Conservation (phyloP, 2,888 invertebrate species). For the Rutpela maculata region DNA sequence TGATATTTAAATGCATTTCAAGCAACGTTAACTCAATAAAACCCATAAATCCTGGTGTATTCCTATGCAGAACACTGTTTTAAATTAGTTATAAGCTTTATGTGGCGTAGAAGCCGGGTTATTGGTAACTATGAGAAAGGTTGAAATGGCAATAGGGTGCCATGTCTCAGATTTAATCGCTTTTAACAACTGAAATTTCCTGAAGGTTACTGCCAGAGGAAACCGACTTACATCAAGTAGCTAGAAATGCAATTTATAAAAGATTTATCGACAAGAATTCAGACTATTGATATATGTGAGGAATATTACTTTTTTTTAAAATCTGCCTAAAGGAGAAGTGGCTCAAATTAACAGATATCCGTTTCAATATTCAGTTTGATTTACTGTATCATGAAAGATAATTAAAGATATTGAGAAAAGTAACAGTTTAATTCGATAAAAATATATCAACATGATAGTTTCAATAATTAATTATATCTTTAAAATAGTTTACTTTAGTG, state of each 20-base stretch:
- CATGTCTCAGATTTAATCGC: constrained; percentile 57
- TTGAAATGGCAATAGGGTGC: constrained; percentile 49
- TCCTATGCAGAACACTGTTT: not conserved
- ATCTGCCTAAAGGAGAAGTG: too few species aligned
- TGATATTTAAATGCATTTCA: constrained; percentile 4
- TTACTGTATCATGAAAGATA: too few species aligned
- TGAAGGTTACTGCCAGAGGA: constrained; percentile 52
- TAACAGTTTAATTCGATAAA: too few species aligned
- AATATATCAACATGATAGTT: too few species aligned
- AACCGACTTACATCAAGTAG: constrained; percentile 49
- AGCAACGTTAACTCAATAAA: constrained; percentile 13
- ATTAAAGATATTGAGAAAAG: too few species aligned
- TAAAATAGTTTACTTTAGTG: too few species aligned
- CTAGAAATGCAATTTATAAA: constrained; percentile 25
- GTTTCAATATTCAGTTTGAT: too few species aligned
- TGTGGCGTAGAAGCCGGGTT: constrained; percentile 44
- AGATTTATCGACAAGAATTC: constrained; percentile 9
- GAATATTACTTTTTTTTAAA: not conserved
- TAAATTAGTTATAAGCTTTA: constrained; percentile 46
- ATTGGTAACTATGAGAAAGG: constrained; percentile 46
- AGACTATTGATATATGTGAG: not conserved
- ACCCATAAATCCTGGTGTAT: constrained; percentile 5
- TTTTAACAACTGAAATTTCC: constrained; percentile 57
- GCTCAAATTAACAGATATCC: too few species aligned
- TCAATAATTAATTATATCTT: too few species aligned